Base-by-base conservation (phyloP, 2,113 vertebrate species). In the Clarias macrocephalus region DNA sequence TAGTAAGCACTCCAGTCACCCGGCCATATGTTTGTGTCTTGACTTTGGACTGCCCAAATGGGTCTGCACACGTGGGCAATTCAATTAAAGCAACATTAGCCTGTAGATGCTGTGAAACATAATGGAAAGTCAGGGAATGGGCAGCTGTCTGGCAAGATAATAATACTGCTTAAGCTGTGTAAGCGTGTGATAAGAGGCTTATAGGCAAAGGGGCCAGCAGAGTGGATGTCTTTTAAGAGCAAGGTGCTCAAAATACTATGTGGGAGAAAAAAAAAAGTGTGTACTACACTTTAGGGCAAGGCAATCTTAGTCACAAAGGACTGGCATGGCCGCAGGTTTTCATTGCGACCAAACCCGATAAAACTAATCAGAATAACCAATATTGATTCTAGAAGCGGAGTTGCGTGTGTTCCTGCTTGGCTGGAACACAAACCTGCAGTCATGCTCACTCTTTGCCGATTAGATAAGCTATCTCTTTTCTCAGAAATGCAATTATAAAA, bases 51-150 rank as follows among this genome's bases (percentile, higher is more conserved):
- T 88, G 86, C 87, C 86, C 73, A 37, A 88, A 54, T 88, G 83
- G 10, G 82, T 80, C 90, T 89, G 91, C 91, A 91, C 92, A 91
- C 88, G 89, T 88, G 81, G 88, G 75, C 86, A 72, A 87, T 91
- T 88, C 93, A 93, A 94, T 94, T 93, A 93, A 93, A 92, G 89
- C 87, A 80, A 70, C 90, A 92, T 93, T 92, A 92, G 90, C 87
- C 89, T 59, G 81, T 85, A 91, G 93, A 92, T 86, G 89, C 91
- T 93, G 87, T 92, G 91, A 93, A 92, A 92, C 89, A 87, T 91
- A 89, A 92, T 94, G 81, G 91, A 90, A 89, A 93, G 91, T 93
- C 87, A 85, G 90, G 25, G 89, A 88, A 91, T 92, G 48, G 92
- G 91, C 91, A 91, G 84, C 90, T 88, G 89, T 92, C 86, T 91